A percentile compares a stretch with the other conserved stretches of the same genome.
phyloP scores from a whole-genome alignment of 2,113 vertebrate genomes.

The Arenaria interpres region DNA sequence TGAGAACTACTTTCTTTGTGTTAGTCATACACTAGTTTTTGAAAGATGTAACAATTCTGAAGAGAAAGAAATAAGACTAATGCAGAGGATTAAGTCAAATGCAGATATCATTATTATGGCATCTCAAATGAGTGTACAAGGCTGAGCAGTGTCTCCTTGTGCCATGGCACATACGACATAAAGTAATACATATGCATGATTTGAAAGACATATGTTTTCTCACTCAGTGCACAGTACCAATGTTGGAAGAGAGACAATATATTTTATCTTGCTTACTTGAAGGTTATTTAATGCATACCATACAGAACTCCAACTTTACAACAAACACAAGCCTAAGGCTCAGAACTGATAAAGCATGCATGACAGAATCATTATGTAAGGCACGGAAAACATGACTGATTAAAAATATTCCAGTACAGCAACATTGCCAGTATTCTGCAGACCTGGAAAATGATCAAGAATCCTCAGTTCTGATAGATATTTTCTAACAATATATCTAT shows the following conservation, averaged over 20 bases:
- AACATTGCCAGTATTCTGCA: not conserved
- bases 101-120: not conserved
- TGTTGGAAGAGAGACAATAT: not conserved
- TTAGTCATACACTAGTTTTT: not conserved
- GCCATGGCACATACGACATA: fast-evolving
- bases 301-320: not conserved
- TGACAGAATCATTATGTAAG: not conserved
- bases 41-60: not conserved
- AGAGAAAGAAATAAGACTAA: not conserved
- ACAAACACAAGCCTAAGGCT: not conserved
- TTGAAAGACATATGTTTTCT: not conserved
- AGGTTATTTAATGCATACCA: not conserved
- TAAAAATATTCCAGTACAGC: not conserved
- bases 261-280: not conserved
- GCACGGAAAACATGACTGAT: not conserved
- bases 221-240: not conserved
- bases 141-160: not conserved
- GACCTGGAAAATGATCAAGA: not conserved
- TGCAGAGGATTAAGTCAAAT: not conserved
- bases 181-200: not conserved
- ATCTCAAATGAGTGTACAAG: not conserved
- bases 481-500: not conserved
- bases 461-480: not conserved
- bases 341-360: not conserved
- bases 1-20: not conserved